phyloP scores from a whole-genome alignment of 2,888 invertebrate genomes.

The Acronicta leporina region DNA sequence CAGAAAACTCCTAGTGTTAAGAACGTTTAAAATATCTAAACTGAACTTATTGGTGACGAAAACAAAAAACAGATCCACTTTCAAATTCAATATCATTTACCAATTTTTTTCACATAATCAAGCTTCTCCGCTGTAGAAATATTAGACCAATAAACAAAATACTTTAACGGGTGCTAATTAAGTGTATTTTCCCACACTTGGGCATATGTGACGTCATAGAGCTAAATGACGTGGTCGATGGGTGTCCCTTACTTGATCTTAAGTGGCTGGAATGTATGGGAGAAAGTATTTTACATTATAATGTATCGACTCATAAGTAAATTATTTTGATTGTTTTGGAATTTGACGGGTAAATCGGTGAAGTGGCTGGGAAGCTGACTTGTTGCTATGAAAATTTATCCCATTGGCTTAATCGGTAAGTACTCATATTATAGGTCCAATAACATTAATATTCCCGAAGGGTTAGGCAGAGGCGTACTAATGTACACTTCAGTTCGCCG shows the following conservation, averaged over 20 bases:
- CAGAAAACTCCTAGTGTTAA: too few species aligned
- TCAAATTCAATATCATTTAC: not conserved
- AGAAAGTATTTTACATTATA: slow-evolving; percentile 37
- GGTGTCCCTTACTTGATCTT: slow-evolving; percentile 32
- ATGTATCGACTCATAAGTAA: slow-evolving; percentile 41
- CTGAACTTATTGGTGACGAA: too few species aligned
- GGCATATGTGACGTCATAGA: slow-evolving; percentile 59
- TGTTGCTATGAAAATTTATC: too few species aligned
- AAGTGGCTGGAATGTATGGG: slow-evolving; percentile 31
- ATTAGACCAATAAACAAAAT: slow-evolving; percentile 65
- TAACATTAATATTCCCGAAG: too few species aligned
- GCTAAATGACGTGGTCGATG: slow-evolving; percentile 56
- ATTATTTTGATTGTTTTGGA: slow-evolving; percentile 24
- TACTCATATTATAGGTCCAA: too few species aligned
- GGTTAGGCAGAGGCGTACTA: too few species aligned
- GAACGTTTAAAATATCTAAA: too few species aligned
- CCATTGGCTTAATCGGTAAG: too few species aligned
- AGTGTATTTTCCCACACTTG: slow-evolving; percentile 75
- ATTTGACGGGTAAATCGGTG: not conserved
- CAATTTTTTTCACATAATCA: slow-evolving; percentile 21
- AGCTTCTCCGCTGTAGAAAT: slow-evolving; percentile 23
- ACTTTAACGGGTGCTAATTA: slow-evolving; percentile 71
- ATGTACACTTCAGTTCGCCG: too few species aligned
- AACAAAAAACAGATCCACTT: too few species aligned
- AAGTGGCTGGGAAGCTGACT: too few species aligned